These are phyloP conservation scores for Synergus itoensis DNA, from an alignment of 2,888 invertebrate genomes.

Conservation along the genomic window DNA sequence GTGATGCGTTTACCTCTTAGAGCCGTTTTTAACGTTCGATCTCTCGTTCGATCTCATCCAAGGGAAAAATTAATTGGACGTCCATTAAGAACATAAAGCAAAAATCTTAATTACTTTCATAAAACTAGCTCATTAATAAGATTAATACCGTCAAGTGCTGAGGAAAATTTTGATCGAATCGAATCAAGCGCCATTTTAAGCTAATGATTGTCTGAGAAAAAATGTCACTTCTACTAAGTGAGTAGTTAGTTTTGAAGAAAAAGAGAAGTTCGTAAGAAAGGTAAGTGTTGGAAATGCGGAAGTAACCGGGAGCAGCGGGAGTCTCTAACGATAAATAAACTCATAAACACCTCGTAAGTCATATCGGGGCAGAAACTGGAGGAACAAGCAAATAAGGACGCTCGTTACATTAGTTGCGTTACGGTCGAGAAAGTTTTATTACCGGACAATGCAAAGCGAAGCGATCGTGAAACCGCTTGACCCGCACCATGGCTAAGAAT, in stretches of 20 bases:
- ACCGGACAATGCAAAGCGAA: slow-evolving; percentile 56
- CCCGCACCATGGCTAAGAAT: slow-evolving; percentile 49
- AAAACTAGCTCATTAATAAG: background rate
- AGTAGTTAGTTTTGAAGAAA: background rate
- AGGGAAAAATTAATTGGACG: background rate
- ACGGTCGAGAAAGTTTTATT: slow-evolving; percentile 66
- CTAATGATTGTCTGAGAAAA: background rate
- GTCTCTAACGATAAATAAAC: slow-evolving; percentile 60
- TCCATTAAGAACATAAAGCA: background rate
- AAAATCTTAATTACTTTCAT: background rate
- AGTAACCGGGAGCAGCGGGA: slow-evolving; percentile 17
- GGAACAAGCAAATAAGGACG: slow-evolving; percentile 63
- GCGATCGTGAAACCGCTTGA: slow-evolving; percentile 57
- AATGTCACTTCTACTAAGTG: background rate
- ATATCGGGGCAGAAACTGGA: slow-evolving; percentile 29
- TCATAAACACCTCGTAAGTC: slow-evolving; percentile 61
- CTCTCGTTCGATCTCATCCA: background rate
- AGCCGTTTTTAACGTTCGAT: slow-evolving; percentile 2
- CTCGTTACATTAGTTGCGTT: slow-evolving; percentile 63
- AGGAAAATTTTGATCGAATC: background rate
- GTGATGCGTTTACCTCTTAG: background rate
- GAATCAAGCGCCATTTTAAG: background rate
- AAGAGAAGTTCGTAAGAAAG: background rate
- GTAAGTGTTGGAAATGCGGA: slow-evolving; percentile 29
- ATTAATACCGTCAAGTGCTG: background rate